phyloP scores from a whole-genome alignment of 2,797 vertebrate species.

The Triplophysa bombifrons region DNA sequence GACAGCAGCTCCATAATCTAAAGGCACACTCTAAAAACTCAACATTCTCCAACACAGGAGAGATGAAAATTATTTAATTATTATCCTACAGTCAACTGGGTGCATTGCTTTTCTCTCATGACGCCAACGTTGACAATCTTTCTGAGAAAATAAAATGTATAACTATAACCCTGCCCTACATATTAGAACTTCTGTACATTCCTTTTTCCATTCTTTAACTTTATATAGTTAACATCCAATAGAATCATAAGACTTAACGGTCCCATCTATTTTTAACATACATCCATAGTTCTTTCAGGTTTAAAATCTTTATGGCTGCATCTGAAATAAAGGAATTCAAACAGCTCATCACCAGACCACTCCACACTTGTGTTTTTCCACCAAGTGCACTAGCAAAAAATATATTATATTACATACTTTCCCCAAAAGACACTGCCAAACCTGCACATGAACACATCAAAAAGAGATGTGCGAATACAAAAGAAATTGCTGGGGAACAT shows the following conservation, averaged over 20 bases:
- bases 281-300: constrained; percentile 22
- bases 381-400: constrained; percentile 20
- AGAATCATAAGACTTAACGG: constrained; percentile 48
- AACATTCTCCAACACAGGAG: constrained; percentile 26
- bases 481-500: constrained; percentile 7
- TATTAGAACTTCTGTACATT: constrained; percentile 43
- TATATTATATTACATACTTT: neutral
- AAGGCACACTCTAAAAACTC: constrained; percentile 49
- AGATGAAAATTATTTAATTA: constrained; percentile 35
- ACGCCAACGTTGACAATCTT: constrained; percentile 46
- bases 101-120: constrained; percentile 58
- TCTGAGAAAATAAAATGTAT: constrained; percentile 59
- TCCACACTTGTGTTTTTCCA: neutral
- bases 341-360: neutral
- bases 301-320: constrained; percentile 16
- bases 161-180: constrained; percentile 40
- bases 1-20: constrained; percentile 4
- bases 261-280: constrained; percentile 6
- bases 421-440: constrained; percentile 24
- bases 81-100: constrained; percentile 47
- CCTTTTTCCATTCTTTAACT: neutral
- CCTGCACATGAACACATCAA: constrained; percentile 63
- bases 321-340: constrained; percentile 19
- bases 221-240: neutral
- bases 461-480: constrained; percentile 50